Base-by-base conservation (phyloP, 2,113 vertebrate genomes). In the Polypterus bichir region DNA sequence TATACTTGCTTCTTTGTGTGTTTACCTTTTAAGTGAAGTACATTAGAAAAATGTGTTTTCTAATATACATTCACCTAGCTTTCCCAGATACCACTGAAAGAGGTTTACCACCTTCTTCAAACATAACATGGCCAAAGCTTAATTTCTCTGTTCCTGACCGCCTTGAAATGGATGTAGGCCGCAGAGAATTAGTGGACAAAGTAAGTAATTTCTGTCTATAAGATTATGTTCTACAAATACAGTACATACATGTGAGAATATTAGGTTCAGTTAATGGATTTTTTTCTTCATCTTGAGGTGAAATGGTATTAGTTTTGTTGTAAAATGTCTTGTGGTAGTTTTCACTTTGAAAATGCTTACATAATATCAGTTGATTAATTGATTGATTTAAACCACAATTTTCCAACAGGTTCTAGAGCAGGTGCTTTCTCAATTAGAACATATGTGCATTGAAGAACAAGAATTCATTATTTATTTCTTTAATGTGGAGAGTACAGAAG, bases 401-500 rank as follows among this genome's bases (percentile, higher is more conserved):
- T 58, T 59, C 7, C 60, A 48, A 59, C 66, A 79, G 74, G 6
- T 76, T 4, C 1, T 75, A 66, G 61, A 76, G 66, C 68, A 70
- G 57, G 68, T 79, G 46, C 59, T 81, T 65, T 46, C 47, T 0
- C 65, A 71, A 61, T 57, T 81, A 47, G 66, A 63, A 44, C 62
- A 68, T 7, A 60, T 78, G 1, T 77, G 74, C 58, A 48, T 54
- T 0, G 1, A 1, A 0, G 78, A 79, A 62, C 74, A 79, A 63
- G 49, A 57, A 7, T 77, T 81, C 67, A 46, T 78, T 5, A 58
- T 66, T 54, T 62, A 65, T 5, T 74, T 80, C 70, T 80, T 79
- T 66, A 67, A 59, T 3, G 60, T 74, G 5, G 52, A 66, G n/a
- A 66, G 55, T 11, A 27, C 10, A 10, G 56, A 57, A 6, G 6